Base-by-base conservation (phyloP, 2,888 invertebrate genomes). In the Coleophora flavipennella region DNA sequence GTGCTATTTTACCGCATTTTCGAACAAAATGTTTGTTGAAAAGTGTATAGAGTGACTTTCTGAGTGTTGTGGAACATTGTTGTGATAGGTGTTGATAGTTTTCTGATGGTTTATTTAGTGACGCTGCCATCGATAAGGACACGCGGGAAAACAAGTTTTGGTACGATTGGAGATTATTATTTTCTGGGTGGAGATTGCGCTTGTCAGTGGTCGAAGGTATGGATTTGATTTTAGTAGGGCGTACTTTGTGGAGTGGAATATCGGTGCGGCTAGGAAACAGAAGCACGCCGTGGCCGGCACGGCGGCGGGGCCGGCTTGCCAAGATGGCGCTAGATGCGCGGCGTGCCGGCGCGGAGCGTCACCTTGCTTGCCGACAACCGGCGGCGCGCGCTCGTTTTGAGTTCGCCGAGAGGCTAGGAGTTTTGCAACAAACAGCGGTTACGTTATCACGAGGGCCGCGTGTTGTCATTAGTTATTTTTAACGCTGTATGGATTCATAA, bases 381-480 rank as follows among this genome's bases (percentile, higher is more conserved):
- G 62, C 70, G 62, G 64, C 71, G 74, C 79, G 81, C 81, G 81
- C 71, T 72, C 65, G 57, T 70, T 80, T 64, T 67, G 70, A 79
- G 81, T 68, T 68, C 48, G 54, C 60, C 63, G 62, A 57, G 54
- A 53, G 20, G 20, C 38, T 45, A 63, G 65, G 67, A 73, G 71
- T 77, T 77, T 80, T 76, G 76, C 77, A 76, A 85, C 71, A 67
- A 20, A 20, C 57, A 45, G 59, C 57, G 66, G 67, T 73, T 81
- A 77, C 81, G 77, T 78, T 81, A 76, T 29, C 67, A 71, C 69
- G 68, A 74, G 76, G 76, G 71, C 65, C 70, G 77, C 67, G 59
- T 77, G 79, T 77, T 83, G 80, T 81, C 83, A 83, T 74, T 74
- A 68, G 75, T 78, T 84, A 83, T 83, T 81, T 79, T 79, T 83